Base-by-base conservation (phyloP, 2,797 vertebrate species). In the Silurus lanzhouensis region DNA sequence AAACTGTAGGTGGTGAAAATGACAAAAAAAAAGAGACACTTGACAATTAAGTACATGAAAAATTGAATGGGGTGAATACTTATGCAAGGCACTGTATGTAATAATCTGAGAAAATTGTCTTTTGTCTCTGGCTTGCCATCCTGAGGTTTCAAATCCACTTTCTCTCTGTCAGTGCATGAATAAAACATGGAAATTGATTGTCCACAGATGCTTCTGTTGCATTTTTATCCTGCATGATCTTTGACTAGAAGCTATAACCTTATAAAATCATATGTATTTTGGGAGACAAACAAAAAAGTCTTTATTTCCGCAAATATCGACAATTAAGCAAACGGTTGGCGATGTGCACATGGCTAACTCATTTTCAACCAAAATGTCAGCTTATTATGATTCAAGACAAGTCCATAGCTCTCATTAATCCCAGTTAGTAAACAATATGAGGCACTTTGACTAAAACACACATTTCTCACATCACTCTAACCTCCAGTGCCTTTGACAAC, bases 401-500 rank as follows among this genome's bases (percentile, higher is more conserved):
- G 78, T 52, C 46, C 61, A 66, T 4, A 1, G 44, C 19, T 52
- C 78, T 52, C 61, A 66, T 52, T 82, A 83, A 83, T 83, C 82
- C 82, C 60, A 75, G 55, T 83, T 71, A 78, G 75, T 83, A 86
- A 72, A 83, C 75, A 86, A 80, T 64, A 83, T 57, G 66, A 70
- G 76, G 60, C 48, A 71, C 31, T 22, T 77, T 84, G 85, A 84
- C 76, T 82, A 83, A 89, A 90, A 71, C 81, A 81, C 79, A 84
- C 84, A 48, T 68, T 67, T 88, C 81, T 81, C 88, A 38, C 38
- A 85, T 87, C 87, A 86, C 78, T 88, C 84, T 88, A 80, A 85
- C 89, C 87, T 84, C 81, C 75, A 78, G 83, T 85, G 90, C 90
- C 84, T 89, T 84, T 84, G 83, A 90, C 86, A 77, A 61, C 83